Conservation (phyloP, 1,140 invertebrate species). For the Cheumatopsyche charites region DNA sequence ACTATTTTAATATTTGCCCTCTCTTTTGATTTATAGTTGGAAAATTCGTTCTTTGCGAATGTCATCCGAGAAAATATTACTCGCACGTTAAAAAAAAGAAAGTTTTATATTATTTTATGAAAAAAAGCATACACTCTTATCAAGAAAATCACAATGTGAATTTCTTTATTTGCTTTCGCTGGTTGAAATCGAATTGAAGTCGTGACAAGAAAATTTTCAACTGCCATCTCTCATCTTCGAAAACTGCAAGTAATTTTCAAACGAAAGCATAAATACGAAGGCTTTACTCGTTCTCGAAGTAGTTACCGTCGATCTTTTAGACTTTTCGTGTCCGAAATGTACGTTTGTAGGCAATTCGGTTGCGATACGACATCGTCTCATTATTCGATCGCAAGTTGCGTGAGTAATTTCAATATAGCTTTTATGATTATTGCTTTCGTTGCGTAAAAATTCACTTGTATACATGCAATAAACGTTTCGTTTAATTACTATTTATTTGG, state of each 20-base stretch:
- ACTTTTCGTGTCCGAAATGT: background rate
- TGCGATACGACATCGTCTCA: background rate
- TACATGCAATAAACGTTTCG: background rate
- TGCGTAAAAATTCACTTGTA: background rate
- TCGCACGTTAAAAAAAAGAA: too few relatives aligned
- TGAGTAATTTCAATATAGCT: conserved; percentile 18
- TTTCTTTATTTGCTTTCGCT: too few relatives aligned
- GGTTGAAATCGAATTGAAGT: background rate
- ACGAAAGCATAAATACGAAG: background rate
- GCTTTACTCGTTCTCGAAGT: background rate
- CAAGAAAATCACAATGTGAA: too few relatives aligned
- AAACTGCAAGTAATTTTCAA: conserved; percentile 14
- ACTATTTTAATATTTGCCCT: too few relatives aligned
- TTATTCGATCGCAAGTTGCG: conserved; percentile 13
- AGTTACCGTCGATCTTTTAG: background rate
- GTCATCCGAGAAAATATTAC: too few relatives aligned
- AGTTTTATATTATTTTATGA: too few relatives aligned
- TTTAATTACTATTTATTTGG: background rate
- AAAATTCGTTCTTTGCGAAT: too few relatives aligned
- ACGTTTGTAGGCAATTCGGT: background rate
- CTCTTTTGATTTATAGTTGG: too few relatives aligned
- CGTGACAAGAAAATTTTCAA: background rate
- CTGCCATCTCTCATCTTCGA: background rate
- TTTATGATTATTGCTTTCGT: background rate
- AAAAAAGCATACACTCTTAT: too few relatives aligned